Percentiles rank a stretch among this genome's conserved stretches.
phyloP scores from a whole-genome alignment of 2,888 invertebrate species.

The Blastobasis adustella region DNA sequence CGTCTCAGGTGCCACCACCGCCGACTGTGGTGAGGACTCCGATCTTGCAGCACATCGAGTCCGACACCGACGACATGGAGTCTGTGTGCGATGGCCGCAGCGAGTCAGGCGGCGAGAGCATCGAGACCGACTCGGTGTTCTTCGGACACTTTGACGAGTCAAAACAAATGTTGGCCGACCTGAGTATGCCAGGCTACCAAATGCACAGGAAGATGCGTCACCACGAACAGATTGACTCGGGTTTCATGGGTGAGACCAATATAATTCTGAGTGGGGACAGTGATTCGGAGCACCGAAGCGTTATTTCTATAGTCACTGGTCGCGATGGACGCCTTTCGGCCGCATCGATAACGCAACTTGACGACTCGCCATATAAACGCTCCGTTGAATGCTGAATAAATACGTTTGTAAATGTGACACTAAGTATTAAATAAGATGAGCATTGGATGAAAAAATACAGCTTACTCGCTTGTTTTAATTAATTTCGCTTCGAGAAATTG shows the following conservation, averaged over 20 bases:
- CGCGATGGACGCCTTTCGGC: constrained; percentile 49
- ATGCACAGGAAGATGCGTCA: constrained; percentile 32
- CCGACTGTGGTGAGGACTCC: constrained; percentile 34
- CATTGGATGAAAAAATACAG: too few species aligned
- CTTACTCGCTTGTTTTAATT: too few species aligned
- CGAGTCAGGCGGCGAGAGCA: constrained; percentile 90
- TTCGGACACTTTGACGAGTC: constrained; percentile 81
- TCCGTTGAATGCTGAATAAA: constrained; percentile 49
- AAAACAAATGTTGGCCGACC: constrained; percentile 55
- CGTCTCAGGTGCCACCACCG: constrained; percentile 26
- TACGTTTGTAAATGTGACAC: background rate
- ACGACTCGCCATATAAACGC: constrained; percentile 51
- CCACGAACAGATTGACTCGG: constrained; percentile 63
- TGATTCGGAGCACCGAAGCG: constrained; percentile 66
- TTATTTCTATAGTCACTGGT: constrained; percentile 63
- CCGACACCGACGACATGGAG: constrained; percentile 84
- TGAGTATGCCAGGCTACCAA: constrained; percentile 44
- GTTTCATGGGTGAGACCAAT: constrained; percentile 63
- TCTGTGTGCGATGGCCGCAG: constrained; percentile 86
- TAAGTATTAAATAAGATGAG: too few species aligned
- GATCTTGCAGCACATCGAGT: constrained; percentile 49
- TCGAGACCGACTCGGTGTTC: constrained; percentile 90
- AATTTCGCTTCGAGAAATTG: too few species aligned
- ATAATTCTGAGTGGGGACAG: constrained; percentile 66
- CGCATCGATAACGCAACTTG: constrained; percentile 46